A percentile compares a stretch with the other conserved stretches of the same genome.
Conservation (phyloP, 2,888 invertebrate species). For the Platycheirus rosarum region DNA sequence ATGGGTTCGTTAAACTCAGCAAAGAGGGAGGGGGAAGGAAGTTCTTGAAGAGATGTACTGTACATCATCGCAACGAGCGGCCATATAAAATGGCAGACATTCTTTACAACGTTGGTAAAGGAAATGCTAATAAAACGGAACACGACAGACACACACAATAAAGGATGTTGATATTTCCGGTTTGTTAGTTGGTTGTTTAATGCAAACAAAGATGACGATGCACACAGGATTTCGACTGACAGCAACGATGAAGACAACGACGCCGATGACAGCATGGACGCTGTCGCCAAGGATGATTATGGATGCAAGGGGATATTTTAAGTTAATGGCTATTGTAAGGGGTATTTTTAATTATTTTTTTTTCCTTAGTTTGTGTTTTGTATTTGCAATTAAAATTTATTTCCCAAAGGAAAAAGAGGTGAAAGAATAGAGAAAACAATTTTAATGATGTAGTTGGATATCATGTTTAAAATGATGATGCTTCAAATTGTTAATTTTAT, state of each 20-base stretch:
- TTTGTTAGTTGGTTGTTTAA: constrained; percentile 32
- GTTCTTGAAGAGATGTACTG: neutral
- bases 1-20: constrained; percentile 50
- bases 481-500: too few relatives aligned
- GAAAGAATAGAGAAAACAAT: too few relatives aligned
- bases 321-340: constrained; percentile 7
- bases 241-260: neutral
- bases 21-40: constrained; percentile 19
- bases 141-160: neutral
- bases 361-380: too few relatives aligned
- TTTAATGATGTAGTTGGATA: too few relatives aligned
- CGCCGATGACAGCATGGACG: neutral
- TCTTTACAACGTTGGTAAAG: neutral
- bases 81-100: neutral
- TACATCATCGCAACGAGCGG: neutral
- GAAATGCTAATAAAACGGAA: constrained; percentile 9
- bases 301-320: constrained; percentile 2
- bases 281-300: neutral
- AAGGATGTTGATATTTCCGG: constrained; percentile 42
- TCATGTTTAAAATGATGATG: too few relatives aligned
- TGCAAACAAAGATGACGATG: constrained; percentile 13
- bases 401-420: too few relatives aligned
- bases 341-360: neutral
- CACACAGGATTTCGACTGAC: neutral
- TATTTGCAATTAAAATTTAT: too few relatives aligned